Conservation (phyloP, 2,797 vertebrate genomes). For the Petrocephalus sullivani region DNA sequence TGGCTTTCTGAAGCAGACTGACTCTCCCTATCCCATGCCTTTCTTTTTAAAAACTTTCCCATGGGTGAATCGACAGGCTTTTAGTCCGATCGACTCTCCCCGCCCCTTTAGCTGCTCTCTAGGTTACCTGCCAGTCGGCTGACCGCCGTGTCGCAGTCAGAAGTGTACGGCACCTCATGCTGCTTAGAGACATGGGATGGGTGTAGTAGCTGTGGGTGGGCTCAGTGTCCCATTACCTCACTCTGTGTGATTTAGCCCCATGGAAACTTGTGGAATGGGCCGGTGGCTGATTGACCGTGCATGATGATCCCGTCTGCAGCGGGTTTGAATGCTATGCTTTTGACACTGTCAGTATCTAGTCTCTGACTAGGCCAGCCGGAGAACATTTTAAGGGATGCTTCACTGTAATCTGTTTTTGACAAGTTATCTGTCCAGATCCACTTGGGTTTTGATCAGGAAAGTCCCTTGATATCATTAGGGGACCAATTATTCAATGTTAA, state of each 20-base stretch:
- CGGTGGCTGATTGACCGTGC: neutral
- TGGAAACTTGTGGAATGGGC: neutral
- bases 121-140: neutral
- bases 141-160: neutral
- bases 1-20: slow-evolving; percentile 17
- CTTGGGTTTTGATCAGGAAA: neutral
- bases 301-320: neutral
- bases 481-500: neutral
- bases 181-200: neutral
- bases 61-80: neutral
- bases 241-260: neutral
- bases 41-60: neutral
- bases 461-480: neutral
- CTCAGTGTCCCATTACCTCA: neutral
- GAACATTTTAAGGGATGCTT: neutral
- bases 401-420: neutral
- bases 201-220: neutral
- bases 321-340: neutral
- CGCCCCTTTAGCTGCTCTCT: neutral
- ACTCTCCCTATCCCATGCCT: neutral
- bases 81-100: neutral
- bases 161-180: neutral
- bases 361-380: neutral
- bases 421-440: neutral
- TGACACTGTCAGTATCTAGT: neutral